Percentiles rank a stretch among this genome's conserved stretches.
These are phyloP conservation scores for Bostrychus sinensis DNA, from an alignment of 2,113 vertebrate species.

Conservation along the genomic window DNA sequence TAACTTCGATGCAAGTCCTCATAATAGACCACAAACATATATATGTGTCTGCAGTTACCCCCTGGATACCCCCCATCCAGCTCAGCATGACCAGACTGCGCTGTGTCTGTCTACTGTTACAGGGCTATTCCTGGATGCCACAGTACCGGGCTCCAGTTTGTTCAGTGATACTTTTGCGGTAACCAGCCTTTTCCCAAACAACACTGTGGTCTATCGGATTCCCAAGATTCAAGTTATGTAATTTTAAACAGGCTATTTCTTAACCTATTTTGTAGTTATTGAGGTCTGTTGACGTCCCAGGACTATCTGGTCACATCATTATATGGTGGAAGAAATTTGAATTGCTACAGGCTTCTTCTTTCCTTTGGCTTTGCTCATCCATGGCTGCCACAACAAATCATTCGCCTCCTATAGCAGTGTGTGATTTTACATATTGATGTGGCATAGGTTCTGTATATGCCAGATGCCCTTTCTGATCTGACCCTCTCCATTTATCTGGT, in stretches of 20 bases:
- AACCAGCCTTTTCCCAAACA: background rate
- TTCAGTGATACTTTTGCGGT: constrained; percentile 25
- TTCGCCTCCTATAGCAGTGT: too few species aligned
- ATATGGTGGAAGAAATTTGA: too few species aligned
- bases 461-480: too few species aligned
- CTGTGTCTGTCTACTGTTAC: constrained; percentile 74
- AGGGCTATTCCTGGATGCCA: constrained; percentile 76
- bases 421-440: background rate
- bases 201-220: background rate
- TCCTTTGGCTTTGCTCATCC: too few species aligned
- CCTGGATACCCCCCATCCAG: constrained; percentile 21
- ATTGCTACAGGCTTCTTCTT: too few species aligned
- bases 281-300: too few species aligned
- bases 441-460: too few species aligned
- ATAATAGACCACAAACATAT: constrained; percentile 65
- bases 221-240: background rate
- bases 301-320: too few species aligned
- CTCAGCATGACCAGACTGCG: constrained; percentile 54
- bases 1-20: constrained; percentile 48
- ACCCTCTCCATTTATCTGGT: background rate
- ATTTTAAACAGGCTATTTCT: too few species aligned
- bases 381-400: too few species aligned
- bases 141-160: constrained; percentile 46
- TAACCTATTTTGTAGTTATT: too few species aligned
- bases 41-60: constrained; percentile 45